Evolutionary conservation across 2,888 invertebrate genomes (phyloP).

Genomic region (Tetrapedia diversipes): DNA sequence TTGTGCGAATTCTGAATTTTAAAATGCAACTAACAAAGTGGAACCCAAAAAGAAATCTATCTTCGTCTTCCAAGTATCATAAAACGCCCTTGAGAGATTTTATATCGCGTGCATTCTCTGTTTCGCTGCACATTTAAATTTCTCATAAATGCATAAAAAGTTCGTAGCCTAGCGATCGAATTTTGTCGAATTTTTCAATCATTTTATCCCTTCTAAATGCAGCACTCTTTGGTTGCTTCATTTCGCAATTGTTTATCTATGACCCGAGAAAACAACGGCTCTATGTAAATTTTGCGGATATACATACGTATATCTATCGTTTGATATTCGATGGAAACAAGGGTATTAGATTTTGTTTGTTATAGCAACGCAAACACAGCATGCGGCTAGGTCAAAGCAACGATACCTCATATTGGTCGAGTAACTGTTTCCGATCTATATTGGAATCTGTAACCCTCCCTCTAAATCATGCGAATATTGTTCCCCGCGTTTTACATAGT

Average conservation of each 20-base stretch:
- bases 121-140: too few species aligned
- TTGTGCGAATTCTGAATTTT: too few species aligned
- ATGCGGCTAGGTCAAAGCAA: constrained; percentile 8
- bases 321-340: constrained; percentile 23
- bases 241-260: not conserved
- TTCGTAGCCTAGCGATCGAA: too few species aligned
- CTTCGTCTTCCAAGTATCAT: too few species aligned
- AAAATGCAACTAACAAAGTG: too few species aligned
- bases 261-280: not conserved
- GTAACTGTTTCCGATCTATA: not conserved
- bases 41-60: too few species aligned
- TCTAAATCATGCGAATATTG: not conserved
- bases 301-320: not conserved
- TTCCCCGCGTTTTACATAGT: not conserved
- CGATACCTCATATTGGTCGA: not conserved
- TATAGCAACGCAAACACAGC: not conserved
- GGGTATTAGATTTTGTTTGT: constrained; percentile 7
- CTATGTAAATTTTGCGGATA: constrained; percentile 11
- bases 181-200: too few species aligned
- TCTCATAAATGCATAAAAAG: too few species aligned
- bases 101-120: too few species aligned
- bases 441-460: not conserved
- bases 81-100: too few species aligned
- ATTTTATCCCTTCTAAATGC: too few species aligned
- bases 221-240: too few species aligned